Percentiles rank a stretch among this genome's conserved stretches.
These are phyloP conservation scores for Rhyacophila evoluta DNA, from an alignment of 2,888 invertebrate genomes.

Conservation along the genomic window DNA sequence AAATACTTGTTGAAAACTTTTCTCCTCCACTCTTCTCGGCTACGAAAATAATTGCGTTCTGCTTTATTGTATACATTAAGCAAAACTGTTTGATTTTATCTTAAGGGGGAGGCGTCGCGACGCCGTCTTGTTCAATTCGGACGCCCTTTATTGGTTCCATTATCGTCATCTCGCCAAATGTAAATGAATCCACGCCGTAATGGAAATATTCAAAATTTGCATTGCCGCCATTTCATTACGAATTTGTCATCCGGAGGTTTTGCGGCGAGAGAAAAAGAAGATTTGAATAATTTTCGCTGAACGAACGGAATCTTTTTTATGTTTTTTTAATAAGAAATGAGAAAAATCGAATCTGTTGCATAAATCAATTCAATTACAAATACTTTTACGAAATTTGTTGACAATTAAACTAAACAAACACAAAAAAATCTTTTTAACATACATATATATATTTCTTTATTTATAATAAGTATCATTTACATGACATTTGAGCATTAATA, in stretches of 20 bases:
- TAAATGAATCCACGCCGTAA: slow-evolving; percentile 44
- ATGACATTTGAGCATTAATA: no score
- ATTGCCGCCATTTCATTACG: slow-evolving; percentile 47
- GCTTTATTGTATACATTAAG: slow-evolving; percentile 28
- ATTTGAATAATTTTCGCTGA: slow-evolving; percentile 46
- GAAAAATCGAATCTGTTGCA: neutral
- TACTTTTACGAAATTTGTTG: neutral
- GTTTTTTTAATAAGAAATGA: slow-evolving; percentile 8
- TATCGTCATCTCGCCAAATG: slow-evolving; percentile 43
- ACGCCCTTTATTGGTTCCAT: slow-evolving; percentile 41
- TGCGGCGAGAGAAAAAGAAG: slow-evolving; percentile 6
- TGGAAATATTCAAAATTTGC: slow-evolving; percentile 50
- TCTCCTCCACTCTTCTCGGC: neutral
- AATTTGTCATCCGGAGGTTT: slow-evolving; percentile 42
- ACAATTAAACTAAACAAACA: neutral
- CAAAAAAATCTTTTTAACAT: no score
- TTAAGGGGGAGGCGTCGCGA: neutral
- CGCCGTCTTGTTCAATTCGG: slow-evolving; percentile 5
- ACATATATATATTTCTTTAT: no score
- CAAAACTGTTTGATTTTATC: slow-evolving; percentile 31
- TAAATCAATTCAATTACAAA: slow-evolving; percentile 11
- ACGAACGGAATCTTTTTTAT: slow-evolving; percentile 37
- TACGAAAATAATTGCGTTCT: slow-evolving; percentile 25
- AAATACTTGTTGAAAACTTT: slow-evolving; percentile 10
- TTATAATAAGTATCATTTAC: no score